phyloP scores from a whole-genome alignment of 2,888 invertebrate species.

The Macrostomum cliftonense region DNA sequence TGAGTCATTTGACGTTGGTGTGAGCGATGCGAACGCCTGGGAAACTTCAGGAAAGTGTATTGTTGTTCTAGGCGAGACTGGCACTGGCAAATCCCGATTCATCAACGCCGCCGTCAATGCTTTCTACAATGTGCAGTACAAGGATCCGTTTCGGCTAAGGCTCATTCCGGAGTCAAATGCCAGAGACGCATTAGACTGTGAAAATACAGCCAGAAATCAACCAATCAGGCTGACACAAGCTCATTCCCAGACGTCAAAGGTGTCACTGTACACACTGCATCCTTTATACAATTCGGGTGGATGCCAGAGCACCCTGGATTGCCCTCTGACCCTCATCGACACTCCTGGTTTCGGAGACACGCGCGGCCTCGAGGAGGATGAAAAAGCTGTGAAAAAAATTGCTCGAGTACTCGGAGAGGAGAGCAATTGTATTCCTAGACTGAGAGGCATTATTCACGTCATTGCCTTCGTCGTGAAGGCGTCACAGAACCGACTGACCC shows the following conservation, averaged over 20 bases:
- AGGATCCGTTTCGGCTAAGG: not conserved
- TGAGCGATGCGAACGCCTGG: too few relatives aligned
- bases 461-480: not conserved
- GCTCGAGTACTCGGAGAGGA: not conserved
- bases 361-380: not conserved
- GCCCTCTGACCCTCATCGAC: not conserved
- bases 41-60: not conserved
- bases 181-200: too few relatives aligned
- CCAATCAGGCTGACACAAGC: not conserved
- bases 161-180: not conserved
- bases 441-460: not conserved
- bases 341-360: constrained; percentile 1
- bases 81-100: not conserved
- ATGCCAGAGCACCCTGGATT: too few relatives aligned
- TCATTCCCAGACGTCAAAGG: not conserved
- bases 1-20: too few relatives aligned
- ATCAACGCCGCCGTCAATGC: not conserved
- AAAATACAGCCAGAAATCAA: too few relatives aligned
- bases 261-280: not conserved
- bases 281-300: too few relatives aligned
- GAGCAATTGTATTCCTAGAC: not conserved
- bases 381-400: not conserved
- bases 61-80: not conserved
- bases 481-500: not conserved
- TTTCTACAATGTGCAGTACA: not conserved